A percentile compares a stretch with the other conserved stretches of the same genome.
Conservation (phyloP, 2,797 vertebrate genomes). For the Chromobotia macracanthus region DNA sequence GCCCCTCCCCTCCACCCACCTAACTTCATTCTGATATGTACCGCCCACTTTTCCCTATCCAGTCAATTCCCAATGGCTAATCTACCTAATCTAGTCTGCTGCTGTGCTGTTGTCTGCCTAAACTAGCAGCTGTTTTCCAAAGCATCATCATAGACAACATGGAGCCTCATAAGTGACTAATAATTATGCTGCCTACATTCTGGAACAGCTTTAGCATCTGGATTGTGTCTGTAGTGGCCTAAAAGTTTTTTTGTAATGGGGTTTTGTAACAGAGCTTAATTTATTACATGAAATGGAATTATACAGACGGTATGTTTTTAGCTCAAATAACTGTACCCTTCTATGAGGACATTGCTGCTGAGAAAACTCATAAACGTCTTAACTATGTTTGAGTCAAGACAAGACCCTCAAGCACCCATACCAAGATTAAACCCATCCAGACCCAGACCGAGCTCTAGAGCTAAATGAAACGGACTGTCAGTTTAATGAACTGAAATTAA, state of each 20-base stretch:
- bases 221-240: neutral
- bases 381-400: conserved; percentile 2
- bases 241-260: neutral
- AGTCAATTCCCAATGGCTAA: neutral
- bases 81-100: no score
- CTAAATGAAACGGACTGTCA: no score
- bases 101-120: no score
- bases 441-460: no score
- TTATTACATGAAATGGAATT: neutral
- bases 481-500: no score
- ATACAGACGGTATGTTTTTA: conserved; percentile 3
- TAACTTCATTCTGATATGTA: neutral
- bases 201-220: neutral
- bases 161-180: no score
- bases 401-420: no score
- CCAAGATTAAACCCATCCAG: no score
- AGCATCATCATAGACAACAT: no score
- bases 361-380: neutral
- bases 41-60: neutral
- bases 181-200: no score
- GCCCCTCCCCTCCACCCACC: neutral
- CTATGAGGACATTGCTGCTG: neutral
- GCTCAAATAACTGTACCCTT: neutral
- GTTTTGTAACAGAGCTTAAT: neutral
- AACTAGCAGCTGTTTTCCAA: no score